Percentiles rank a stretch among this genome's conserved stretches.
These are phyloP conservation scores for Tachuris rubrigastra DNA, from an alignment of 2,113 vertebrate genomes.

Conservation along the genomic window DNA sequence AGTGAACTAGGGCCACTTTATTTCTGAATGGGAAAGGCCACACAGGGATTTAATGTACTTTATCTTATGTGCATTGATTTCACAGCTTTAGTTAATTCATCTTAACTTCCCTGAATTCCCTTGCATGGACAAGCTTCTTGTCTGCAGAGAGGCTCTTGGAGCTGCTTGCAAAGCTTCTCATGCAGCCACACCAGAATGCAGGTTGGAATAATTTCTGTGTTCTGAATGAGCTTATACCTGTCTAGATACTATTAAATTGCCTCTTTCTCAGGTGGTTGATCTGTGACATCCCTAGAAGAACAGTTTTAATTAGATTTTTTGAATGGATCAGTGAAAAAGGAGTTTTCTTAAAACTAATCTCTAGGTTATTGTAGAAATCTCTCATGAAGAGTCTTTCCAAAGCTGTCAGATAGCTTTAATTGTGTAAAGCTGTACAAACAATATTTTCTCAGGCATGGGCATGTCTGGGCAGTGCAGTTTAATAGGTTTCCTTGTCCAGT, in stretches of 20 bases:
- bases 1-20: conserved; percentile 35
- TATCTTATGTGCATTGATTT: conserved; percentile 62
- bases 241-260: conserved; percentile 37
- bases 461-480: not conserved
- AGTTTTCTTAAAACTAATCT: conserved; percentile 23
- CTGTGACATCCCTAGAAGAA: not conserved
- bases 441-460: not conserved
- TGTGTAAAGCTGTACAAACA: conserved; percentile 12
- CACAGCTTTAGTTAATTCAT: conserved; percentile 54
- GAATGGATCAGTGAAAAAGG: not conserved
- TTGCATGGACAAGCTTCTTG: conserved; percentile 9
- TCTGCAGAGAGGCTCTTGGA: not conserved
- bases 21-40: conserved; percentile 57
- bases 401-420: not conserved
- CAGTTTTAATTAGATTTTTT: conserved; percentile 53
- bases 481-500: not conserved
- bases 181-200: not conserved
- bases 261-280: conserved; percentile 11
- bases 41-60: conserved; percentile 45
- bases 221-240: conserved; percentile 37
- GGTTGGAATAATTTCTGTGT: not conserved
- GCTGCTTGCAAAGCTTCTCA: not conserved
- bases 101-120: conserved; percentile 35
- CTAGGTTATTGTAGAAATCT: conserved; percentile 4
- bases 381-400: not conserved